Base-by-base conservation (phyloP, 2,113 vertebrate genomes). In the Upupa epops region DNA sequence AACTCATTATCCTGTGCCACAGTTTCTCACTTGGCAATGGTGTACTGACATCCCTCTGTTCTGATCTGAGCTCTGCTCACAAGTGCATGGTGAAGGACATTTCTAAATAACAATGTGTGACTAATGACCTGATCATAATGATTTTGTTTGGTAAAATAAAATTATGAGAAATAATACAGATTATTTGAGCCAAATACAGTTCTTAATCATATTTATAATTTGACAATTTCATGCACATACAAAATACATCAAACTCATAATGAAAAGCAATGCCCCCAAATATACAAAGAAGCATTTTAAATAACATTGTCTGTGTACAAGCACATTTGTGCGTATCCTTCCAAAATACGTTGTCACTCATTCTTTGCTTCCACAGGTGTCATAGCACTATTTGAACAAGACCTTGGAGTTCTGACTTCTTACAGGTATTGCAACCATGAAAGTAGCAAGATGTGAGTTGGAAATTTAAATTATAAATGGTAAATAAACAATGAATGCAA, bases 211-310 rank as follows among this genome's bases (percentile, higher is more conserved):
- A 85, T 96, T 93, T 95, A 74, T 95, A 94, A 84, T 88, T 90
- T 90, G 89, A 92, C 52, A 55, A 94, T 32, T 94, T 89, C 93
- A 96, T 96, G 95, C 95, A 96, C 92, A 93, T 97, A 95, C 83
- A 84, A 92, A 95, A 97, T 93, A 95, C 94, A 96, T 63, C 86
- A 69, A 89, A 82, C 64, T 89, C 63, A 89, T 84, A 95, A 96
- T 42, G 64, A 95, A 92, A 96, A 95, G 85, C 76, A 92, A 81
- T 77, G 68, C 64, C 60, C 68, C 72, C 52, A 91, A 89, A 89
- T 94, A 93, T 88, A 94, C 88, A 92, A 88, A 91, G 78, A 95
- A 95, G 46, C 68, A 93, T 86, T 79, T 97, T 96, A 96, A 97
- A 96, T 95, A 96, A 92, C 66, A 26, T 86, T 90, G 68, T 88